Base-by-base conservation (phyloP, 1,140 invertebrate species). In the Asbolus verrucosus region DNA sequence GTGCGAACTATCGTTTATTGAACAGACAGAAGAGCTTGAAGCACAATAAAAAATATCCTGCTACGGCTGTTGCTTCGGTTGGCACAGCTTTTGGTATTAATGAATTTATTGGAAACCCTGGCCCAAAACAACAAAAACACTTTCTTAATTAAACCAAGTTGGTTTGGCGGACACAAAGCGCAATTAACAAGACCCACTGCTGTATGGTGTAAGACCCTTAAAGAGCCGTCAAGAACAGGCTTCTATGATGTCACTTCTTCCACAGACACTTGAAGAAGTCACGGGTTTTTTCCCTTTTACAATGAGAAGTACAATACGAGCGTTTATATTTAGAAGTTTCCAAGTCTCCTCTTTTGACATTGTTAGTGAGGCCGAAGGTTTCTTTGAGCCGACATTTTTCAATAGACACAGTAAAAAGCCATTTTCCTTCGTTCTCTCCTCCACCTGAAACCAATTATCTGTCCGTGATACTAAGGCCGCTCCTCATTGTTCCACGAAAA, bases 391-490 rank as follows among this genome's bases (percentile, higher is more conserved):
- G 6, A 38, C 46, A 14, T 54, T 54, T 54, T 27, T 54, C 31
- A 39, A 36, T 38, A 19, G 33, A 11, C 19, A n/a, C 11, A n/a
- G 11, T 11, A 36, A 36, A 36, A 36, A n/a, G 33, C 5, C 33
- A 36, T 11, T 36, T 36, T 36, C 11, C 11, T 11, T 11, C 11
- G 30, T 19, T 63, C 31, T 62, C 27, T 46, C 18, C 14, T 63
- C 18, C 61, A 63, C 61, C 61, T 63, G 61, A 63, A 63, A 63
- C 61, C 61, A 63, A 63, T 63, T 63, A 63, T 63, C 61, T 38
- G 4, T 15, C 24, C 60, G 24, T 3, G 11, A 36, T n/a, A n/a
- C 11, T 36, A 36, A 27, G 3, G 24, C 24, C 24, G 24, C 24
- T 8, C n/a, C 3, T 8, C 24, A 27, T 27, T 27, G 24, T 27